Percentiles rank a stretch among this genome's conserved stretches.
phyloP scores from a whole-genome alignment of 1,140 invertebrate genomes.

The Nixonia krombeini region DNA sequence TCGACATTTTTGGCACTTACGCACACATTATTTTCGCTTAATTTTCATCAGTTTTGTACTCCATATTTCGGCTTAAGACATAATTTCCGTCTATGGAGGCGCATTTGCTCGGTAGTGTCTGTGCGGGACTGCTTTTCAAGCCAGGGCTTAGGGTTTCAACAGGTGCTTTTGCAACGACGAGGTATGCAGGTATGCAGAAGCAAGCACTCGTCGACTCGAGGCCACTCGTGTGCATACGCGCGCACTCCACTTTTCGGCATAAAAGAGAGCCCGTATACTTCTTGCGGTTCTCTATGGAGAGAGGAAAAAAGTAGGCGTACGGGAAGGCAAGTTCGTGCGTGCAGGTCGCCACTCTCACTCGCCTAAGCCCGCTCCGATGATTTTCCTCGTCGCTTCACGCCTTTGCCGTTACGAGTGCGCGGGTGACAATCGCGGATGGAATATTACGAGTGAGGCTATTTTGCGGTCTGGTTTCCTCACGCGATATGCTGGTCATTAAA shows the following conservation, averaged over 20 bases:
- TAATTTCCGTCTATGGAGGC: constrained; percentile 7
- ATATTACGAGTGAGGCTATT: constrained; percentile 23
- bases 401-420: constrained; percentile 25
- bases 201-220: constrained; percentile 60
- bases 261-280: constrained; percentile 63
- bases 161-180: constrained; percentile 60
- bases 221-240: constrained; percentile 57
- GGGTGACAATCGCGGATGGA: constrained; percentile 25
- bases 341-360: constrained; percentile 14
- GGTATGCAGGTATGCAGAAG: constrained; percentile 65
- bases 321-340: constrained; percentile 27
- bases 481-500: constrained; percentile 47
- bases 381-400: constrained; percentile 31
- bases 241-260: constrained; percentile 52
- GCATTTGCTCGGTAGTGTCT: constrained; percentile 21
- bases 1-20: background rate
- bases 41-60: too few species aligned
- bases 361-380: constrained; percentile 8
- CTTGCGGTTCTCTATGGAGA: constrained; percentile 52
- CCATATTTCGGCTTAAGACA: constrained; percentile 27
- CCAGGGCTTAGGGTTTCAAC: constrained; percentile 56
- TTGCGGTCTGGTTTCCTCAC: constrained; percentile 34
- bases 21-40: too few species aligned
- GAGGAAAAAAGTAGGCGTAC: constrained; percentile 33
- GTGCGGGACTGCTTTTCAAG: constrained; percentile 32